Base-by-base conservation (phyloP, 1,140 invertebrate genomes). In the Bradynema listronoti region DNA sequence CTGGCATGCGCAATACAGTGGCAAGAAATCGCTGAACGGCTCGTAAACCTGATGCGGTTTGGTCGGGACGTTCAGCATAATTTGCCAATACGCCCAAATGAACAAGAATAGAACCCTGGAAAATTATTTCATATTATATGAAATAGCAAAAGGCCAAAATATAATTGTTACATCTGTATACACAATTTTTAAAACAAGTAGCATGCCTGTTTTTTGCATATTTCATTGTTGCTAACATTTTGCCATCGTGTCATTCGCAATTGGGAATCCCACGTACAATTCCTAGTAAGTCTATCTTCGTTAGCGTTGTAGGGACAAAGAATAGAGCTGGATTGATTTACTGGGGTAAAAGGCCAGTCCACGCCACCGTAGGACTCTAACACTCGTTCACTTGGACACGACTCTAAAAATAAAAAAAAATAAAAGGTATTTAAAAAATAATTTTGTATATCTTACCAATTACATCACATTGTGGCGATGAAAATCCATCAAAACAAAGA, bases 51-150 rank as follows among this genome's bases (percentile, higher is more conserved):
- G 67, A 65, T 11, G 59, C 47, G 6, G 67, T 69, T 50, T 68
- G 70, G 19, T 69, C 69, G 27, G 29, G 29, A 29, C 69, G 46
- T 49, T 72, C 50, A 1, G 55, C 67, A 43, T 73, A 69, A 42
- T 69, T 69, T 1, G 67, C 67, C n/a, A 69, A 33, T 2, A 69
- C 67, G 30, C 67, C 67, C n/a, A 69, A 30, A 57, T 69, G 67
- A 14, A 69, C 70, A 2, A 73, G 42, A 45, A 69, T 53, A 11
- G 69, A 64, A 42, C 54, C 55, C 63, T 67, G 39, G 16, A 53
- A 30, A 5, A 49, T 2, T 2, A 2, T 19, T 1, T 19, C 2
- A 2, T 16, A 47, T 47, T 47, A 47, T 2, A 2, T 47, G 11
- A 47, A 2, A n/a, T 1, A 16, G 14, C 29, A 2, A 1, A 19